Evolutionary conservation across 2,113 vertebrate genomes (phyloP).

Genomic region (Ivindomyrus marchei): DNA sequence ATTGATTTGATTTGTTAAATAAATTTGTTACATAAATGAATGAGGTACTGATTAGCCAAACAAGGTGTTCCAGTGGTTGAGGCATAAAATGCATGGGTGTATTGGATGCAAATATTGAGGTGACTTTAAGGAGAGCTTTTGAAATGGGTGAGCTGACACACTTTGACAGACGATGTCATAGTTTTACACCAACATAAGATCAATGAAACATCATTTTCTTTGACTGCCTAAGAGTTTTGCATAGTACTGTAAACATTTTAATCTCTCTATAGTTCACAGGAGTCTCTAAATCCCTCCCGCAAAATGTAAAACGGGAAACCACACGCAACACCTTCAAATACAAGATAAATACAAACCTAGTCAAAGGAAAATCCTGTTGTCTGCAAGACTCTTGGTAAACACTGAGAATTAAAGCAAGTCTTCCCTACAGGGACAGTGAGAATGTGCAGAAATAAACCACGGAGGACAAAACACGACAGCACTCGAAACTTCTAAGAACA

Average conservation of each 20-base stretch:
- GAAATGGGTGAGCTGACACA: not conserved
- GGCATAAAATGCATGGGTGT: not conserved
- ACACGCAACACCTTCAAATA: not conserved
- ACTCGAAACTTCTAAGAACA: not conserved
- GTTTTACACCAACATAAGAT: not conserved
- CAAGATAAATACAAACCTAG: not conserved
- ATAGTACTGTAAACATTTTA: not conserved
- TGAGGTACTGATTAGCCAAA: not conserved
- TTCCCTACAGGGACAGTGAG: not conserved
- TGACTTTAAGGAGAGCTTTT: not conserved
- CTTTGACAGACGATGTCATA: not conserved
- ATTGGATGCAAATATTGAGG: not conserved
- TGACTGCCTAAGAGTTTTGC: not conserved
- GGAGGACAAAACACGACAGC: not conserved
- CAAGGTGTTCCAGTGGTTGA: not conserved
- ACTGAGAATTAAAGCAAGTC: not conserved
- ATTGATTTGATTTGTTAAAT: not conserved
- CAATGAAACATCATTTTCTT: not conserved
- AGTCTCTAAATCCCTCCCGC: not conserved
- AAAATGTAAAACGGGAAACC: not conserved
- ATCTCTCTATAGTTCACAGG: not conserved
- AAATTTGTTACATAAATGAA: not conserved
- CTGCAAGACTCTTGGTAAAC: not conserved
- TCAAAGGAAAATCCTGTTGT: not conserved
- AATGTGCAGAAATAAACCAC: not conserved